phyloP scores from a whole-genome alignment of 2,113 vertebrate species.

The Stegostoma tigrinum region DNA sequence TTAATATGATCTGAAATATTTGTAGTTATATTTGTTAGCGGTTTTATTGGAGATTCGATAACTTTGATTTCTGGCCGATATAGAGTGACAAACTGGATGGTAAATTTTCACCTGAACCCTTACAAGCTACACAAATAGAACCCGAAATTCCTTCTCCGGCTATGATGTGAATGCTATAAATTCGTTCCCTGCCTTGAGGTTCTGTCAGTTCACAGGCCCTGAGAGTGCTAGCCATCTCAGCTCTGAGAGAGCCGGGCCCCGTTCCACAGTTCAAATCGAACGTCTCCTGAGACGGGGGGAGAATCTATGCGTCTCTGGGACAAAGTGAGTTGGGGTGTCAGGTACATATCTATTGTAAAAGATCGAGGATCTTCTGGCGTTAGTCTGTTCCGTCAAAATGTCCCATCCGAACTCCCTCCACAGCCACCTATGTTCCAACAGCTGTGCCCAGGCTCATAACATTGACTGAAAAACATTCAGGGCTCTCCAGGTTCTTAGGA shows the following conservation, averaged over 20 bases:
- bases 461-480: too few species aligned
- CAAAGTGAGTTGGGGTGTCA: too few species aligned
- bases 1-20: neutral
- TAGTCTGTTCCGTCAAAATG: neutral
- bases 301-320: too few species aligned
- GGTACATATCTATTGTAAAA: neutral
- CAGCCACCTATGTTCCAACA: neutral
- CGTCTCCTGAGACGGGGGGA: neutral
- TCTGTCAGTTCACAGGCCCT: neutral
- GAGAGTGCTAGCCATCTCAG: neutral
- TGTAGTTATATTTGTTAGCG: neutral
- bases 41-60: neutral
- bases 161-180: too few species aligned
- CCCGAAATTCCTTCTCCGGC: too few species aligned
- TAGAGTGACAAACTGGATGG: neutral
- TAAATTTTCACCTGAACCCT: neutral
- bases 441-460: too few species aligned
- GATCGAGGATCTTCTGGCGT: neutral
- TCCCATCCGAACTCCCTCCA: neutral
- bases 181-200: neutral
- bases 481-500: too few species aligned
- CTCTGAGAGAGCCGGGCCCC: neutral
- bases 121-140: neutral
- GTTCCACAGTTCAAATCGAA: neutral
- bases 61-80: neutral